Base-by-base conservation (phyloP, 2,113 vertebrate genomes). In the Notarius lentiginosus region DNA sequence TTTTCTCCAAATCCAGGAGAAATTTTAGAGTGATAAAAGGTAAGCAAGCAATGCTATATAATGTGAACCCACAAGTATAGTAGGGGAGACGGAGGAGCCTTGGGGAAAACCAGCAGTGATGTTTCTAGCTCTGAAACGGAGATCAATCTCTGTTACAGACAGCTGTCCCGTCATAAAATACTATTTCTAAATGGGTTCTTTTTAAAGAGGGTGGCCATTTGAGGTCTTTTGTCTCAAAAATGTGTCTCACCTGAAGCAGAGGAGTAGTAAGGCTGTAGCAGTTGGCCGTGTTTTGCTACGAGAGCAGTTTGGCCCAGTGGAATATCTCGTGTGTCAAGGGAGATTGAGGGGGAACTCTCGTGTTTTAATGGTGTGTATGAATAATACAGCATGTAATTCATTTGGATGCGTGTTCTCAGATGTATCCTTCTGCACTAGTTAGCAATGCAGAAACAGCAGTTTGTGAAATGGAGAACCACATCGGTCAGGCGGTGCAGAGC, bases 401-500 rank as follows among this genome's bases (percentile, higher is more conserved):
- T 84, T 47, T 80, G 20, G 11, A 66, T 18, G 53, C 22, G 7
- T 79, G 24, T 30, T 65, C 18, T 14, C 8, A 27, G 53, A 30
- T n/a, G 24, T 82, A 20, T 82, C 7, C 8, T 56, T 83, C 22
- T 27, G 72, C 34, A 58, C 18, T 24, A 65, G 27, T 47, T 83
- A 56, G 30, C 49, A 30, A 7, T 30, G 55, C n/a, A 61, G 22
- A 81, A 81, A 7, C 61, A 2, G 5, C 18, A 61, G 34, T 10
- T 22, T 82, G 41, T 87, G 47, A 87, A 70, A 27, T 53, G 27
- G 61, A 75, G 70, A 72, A 24, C 66, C 56, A 41, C 55, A 79
- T 41, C 8, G 66, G 27, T 61, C 34, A 17, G 30, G 66, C 79
- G 18, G 76, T 61, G 34, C 47, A 56, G 61, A 87, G 61, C 24